A percentile compares a stretch with the other conserved stretches of the same genome.
These are phyloP conservation scores for Metridium senile DNA, from an alignment of 92 coral and sea anemone genomes.

Conservation along the genomic window DNA sequence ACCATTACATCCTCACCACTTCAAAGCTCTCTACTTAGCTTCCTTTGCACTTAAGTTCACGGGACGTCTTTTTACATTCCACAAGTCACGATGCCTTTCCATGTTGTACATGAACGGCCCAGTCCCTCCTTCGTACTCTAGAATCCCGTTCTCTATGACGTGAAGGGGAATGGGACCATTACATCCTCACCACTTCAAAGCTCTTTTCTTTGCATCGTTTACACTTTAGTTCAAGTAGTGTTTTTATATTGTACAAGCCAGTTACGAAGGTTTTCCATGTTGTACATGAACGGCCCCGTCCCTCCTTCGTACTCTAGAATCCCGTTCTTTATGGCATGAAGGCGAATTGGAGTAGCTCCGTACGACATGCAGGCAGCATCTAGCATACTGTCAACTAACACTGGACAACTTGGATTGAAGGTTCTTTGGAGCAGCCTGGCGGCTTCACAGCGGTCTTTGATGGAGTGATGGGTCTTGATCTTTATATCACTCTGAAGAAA, in stretches of 20 bases:
- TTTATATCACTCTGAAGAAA: conserved; percentile 65
- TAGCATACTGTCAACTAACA: conserved; percentile 75
- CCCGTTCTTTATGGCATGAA: conserved; percentile 64
- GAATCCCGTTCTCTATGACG: conserved; percentile 52
- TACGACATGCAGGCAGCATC: conserved; percentile 77
- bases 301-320: conserved; percentile 82
- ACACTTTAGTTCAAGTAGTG: not conserved
- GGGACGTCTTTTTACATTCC: conserved; percentile 21
- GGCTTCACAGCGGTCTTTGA: conserved; percentile 76
- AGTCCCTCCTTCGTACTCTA: conserved; percentile 81
- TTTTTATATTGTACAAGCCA: conserved; percentile 64
- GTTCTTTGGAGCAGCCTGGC: conserved; percentile 45
- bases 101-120: conserved; percentile 75
- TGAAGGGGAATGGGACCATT: conserved; percentile 80
- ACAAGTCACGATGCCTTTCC: conserved; percentile 69
- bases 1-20: too few relatives aligned
- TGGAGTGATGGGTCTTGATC: conserved; percentile 67
- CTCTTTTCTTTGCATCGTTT: too few relatives aligned
- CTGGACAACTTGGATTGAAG: conserved; percentile 46
- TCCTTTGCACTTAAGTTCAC: not conserved
- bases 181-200: too few relatives aligned
- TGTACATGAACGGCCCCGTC: conserved; percentile 74
- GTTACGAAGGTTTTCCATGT: conserved; percentile 60
- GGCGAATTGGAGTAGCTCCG: conserved; percentile 84
- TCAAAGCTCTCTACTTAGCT: too few relatives aligned